A percentile compares a stretch with the other conserved stretches of the same genome.
These are phyloP conservation scores for Planococcus citri DNA, from an alignment of 1,140 invertebrate species.

Conservation along the genomic window DNA sequence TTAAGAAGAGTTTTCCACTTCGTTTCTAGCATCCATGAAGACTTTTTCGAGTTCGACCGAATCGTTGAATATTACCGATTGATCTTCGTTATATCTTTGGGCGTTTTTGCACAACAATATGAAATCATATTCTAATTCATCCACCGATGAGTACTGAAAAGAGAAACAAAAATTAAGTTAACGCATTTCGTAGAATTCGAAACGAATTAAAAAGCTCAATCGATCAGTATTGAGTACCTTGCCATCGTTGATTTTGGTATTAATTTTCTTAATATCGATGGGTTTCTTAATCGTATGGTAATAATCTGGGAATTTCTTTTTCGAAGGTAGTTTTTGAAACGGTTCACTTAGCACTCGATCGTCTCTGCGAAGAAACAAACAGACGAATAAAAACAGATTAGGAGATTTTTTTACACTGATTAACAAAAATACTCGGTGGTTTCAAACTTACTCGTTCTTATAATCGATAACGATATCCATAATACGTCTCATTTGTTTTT, in stretches of 20 bases:
- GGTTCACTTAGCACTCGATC: conserved; percentile 78
- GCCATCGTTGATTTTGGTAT: conserved; percentile 64
- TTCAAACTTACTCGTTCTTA: conserved; percentile 42
- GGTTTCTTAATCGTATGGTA: conserved; percentile 95
- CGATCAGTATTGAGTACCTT: neutral
- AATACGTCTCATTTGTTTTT: conserved; percentile 66
- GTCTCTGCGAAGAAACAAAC: conserved; percentile 40
- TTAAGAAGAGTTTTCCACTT: too few species aligned
- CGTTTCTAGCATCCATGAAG: conserved; percentile 51
- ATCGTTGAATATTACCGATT: conserved; percentile 88
- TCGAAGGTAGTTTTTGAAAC: conserved; percentile 88
- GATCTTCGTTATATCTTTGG: conserved; percentile 92
- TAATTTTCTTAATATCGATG: conserved; percentile 87
- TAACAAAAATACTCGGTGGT: neutral
- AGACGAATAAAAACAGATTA: neutral
- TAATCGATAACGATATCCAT: conserved; percentile 71
- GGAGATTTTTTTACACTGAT: too few species aligned
- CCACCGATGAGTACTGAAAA: conserved; percentile 63
- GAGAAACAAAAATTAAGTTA: conserved; percentile 10
- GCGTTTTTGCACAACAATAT: conserved; percentile 91
- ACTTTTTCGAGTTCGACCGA: conserved; percentile 81
- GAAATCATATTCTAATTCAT: conserved; percentile 85
- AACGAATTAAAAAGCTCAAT: neutral
- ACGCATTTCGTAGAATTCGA: neutral
- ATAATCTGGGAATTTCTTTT: conserved; percentile 87